Evolutionary conservation across 2,797 vertebrate genomes (phyloP), one percentile per base, ranked within the genome.

Genomic region (Sandelia bainsii): DNA sequence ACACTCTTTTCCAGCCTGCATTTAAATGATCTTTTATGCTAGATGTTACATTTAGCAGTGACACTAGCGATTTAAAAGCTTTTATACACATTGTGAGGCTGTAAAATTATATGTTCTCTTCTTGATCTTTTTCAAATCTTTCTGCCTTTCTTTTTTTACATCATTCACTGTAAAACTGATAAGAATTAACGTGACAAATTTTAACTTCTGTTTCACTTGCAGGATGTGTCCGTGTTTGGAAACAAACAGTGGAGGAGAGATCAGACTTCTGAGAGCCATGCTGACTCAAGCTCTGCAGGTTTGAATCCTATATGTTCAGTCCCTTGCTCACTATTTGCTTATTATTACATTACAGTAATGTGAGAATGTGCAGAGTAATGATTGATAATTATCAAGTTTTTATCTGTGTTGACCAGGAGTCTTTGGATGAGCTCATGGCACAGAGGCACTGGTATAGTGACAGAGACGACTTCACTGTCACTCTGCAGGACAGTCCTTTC

Each of bases 201-300:
- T 65, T 39, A 45, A 57, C 7, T 45, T 58, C 7, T 87, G 20
- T 67, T 62, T 39, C 22, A 8, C 32, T 68, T 25, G 20, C 77
- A 93, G 92, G 64, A 78, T 16, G 45, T 91, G 88, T 63, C 39
- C 58, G 3, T 93, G 90, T 67, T 44, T 69, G 52, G 81, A 70
- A 49, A 48, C 61, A 7, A 46, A 25, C 27, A 59, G 49, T 7
- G 76, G 77, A 1, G 90, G 69, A 62, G 92, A 91, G 25, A 39
- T 66, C 69, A 78, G 79, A 52, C 78, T 93, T 29, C 59, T 69
- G 63, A 90, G 64, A 69, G 87, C 85, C 2, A 9, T 74, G 42
- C 50, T 92, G 57, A 88, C 62, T 67, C 86, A 87, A 2, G 74
- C 76, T 58, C 72, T 94, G 58, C 91, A 93, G 92, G 93, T 94